Conservation (phyloP, 2,888 invertebrate genomes). For the Escarpia spicata region DNA sequence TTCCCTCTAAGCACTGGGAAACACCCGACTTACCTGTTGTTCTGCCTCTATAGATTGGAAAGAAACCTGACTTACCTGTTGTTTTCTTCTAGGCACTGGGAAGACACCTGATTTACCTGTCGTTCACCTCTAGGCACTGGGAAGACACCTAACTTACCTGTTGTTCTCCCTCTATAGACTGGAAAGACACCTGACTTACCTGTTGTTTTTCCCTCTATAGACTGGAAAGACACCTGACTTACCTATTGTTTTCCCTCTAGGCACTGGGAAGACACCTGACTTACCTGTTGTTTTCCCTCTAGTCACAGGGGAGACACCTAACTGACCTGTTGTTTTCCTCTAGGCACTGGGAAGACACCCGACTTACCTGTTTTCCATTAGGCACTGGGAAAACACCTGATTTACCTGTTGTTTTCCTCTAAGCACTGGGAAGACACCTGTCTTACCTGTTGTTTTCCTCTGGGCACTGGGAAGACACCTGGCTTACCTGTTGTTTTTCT, state of each 20-base stretch:
- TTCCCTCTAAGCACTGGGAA: not conserved
- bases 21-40: not conserved
- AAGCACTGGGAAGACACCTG: not conserved
- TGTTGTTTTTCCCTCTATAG: too few species aligned
- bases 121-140: conserved; percentile 75
- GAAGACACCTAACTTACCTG: conserved; percentile 73
- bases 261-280: not conserved
- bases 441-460: conserved; percentile 1
- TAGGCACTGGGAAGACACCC: not conserved
- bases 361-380: conserved; percentile 14
- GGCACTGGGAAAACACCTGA: conserved; percentile 65
- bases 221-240: not conserved
- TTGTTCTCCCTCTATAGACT: conserved; percentile 67
- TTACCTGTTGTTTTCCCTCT: too few species aligned
- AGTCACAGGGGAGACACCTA: conserved; percentile 65
- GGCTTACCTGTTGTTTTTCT: too few species aligned
- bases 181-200: too few species aligned
- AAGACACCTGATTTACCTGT: not conserved
- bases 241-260: too few species aligned
- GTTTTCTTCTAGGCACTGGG: not conserved
- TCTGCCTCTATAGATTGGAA: conserved; percentile 66
- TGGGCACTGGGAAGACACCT: conserved; percentile 65
- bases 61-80: too few species aligned
- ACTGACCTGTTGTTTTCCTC: too few species aligned
- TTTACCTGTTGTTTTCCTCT: too few species aligned